Base-by-base conservation (phyloP, 2,888 invertebrate species). In the Apamea crenata region DNA sequence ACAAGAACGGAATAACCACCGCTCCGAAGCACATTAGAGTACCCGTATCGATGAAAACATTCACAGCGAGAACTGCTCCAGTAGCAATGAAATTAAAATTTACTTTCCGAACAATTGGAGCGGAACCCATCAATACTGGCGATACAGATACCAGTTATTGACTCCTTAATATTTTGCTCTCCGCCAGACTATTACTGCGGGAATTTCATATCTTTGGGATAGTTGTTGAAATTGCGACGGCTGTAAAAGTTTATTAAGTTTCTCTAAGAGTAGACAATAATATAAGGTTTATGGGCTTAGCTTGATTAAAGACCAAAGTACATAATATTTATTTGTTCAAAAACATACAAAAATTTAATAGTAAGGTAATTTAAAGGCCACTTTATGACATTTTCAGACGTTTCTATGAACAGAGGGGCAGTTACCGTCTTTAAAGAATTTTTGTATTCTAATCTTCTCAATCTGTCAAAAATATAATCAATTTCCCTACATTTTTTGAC, bases 71-170 rank as follows among this genome's bases (percentile, higher is more conserved):
- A 71, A 83, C 63, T 67, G 47, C n/a, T 85, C 7, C 67, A 67
- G 53, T n/a, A 44, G 53, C 68, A 85, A 85, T 82, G 25, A 85
- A 74, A 82, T 82, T 84, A 84, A 84, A 84, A 84, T 82, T 74
- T 80, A 85, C 68, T 73, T 69, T 65, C 16, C 63, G 29, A 80
- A 74, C 80, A 84, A 84, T 67, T 80, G 66, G 80, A 82, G 67
- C 72, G 66, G 71, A 82, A 84, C 61, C 44, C 44, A 80, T 71
- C 67, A 47, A 61, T 36, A 14, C 6, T 47, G 21, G 8, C 66
- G 63, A 47, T 79, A 79, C 44, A 29, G 70, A 84, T 71, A 80
- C n/a, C n/a, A 25, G 36, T 78, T 78, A 84, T 84, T 79, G 44
- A 84, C 80, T 80, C 47, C 84, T 67, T 44, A 79, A 71, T 71